phyloP scores from a whole-genome alignment of 2,888 invertebrate species.

The Dysmachus trigonus region DNA sequence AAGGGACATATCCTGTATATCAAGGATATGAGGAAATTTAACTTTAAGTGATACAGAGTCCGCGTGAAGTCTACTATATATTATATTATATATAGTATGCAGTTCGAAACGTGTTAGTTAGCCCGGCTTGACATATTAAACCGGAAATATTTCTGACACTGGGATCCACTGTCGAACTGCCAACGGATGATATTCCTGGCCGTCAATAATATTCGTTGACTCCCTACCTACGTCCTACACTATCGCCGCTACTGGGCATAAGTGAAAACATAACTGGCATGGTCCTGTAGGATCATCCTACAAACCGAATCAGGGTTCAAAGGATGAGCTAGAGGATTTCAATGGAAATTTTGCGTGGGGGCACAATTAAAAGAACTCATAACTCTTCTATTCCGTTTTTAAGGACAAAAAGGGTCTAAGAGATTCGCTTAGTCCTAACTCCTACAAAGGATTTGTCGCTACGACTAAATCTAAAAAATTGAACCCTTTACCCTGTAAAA shows the following conservation, averaged over 20 bases:
- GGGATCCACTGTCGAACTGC: not conserved
- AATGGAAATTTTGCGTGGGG: not conserved
- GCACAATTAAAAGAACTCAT: not conserved
- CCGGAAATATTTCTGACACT: not conserved
- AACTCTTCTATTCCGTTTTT: not conserved
- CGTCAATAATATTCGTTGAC: not conserved
- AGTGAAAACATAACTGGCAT: not conserved
- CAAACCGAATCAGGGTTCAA: not conserved
- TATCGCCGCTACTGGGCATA: not conserved
- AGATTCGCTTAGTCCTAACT: not conserved
- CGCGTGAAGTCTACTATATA: not conserved
- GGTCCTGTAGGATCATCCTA: not conserved
- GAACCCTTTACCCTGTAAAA: not conserved
- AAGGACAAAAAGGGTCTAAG: not conserved
- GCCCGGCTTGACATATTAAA: not conserved
- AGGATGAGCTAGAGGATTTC: not conserved
- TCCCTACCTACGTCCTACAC: too few species aligned
- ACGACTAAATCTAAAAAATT: not conserved
- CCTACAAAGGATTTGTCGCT: not conserved
- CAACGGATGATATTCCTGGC: not conserved
- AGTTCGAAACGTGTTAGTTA: not conserved
- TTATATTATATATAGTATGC: too few species aligned
- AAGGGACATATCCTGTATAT: not conserved
- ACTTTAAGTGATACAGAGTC: not conserved
- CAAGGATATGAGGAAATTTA: slow-evolving; percentile 14